Evolutionary conservation across 2,797 vertebrate genomes (phyloP).

Genomic region (Gymnopithys bicolor): DNA sequence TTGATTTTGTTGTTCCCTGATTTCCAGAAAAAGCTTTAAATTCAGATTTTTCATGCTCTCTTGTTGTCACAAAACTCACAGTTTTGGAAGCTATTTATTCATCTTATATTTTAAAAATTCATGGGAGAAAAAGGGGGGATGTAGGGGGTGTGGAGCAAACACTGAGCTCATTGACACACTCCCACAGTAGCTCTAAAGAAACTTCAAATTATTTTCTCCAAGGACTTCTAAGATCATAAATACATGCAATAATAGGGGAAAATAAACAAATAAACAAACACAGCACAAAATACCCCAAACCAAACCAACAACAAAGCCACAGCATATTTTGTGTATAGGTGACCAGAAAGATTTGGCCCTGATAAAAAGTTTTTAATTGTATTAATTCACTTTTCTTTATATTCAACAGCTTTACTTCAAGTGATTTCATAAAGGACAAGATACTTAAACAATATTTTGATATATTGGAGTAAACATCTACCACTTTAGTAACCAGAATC

Average conservation of each 20-base stretch:
- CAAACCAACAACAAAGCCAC: background rate
- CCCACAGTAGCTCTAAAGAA: background rate
- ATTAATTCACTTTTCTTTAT: background rate
- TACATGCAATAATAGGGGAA: background rate
- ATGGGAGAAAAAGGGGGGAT: background rate
- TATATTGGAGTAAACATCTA: background rate
- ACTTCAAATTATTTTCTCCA: background rate
- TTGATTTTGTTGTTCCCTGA: background rate
- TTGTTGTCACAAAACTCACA: background rate
- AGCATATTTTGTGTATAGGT: background rate
- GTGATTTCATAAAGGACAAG: background rate
- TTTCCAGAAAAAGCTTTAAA: slow-evolving; percentile 5
- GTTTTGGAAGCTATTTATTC: background rate
- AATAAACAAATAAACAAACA: background rate
- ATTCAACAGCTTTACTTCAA: rapidly evolving
- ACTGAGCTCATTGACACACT: background rate
- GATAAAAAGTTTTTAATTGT: background rate
- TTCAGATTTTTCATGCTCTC: background rate
- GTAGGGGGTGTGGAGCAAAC: background rate
- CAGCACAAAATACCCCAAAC: background rate
- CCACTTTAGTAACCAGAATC: background rate
- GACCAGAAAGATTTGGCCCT: background rate
- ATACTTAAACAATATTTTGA: background rate
- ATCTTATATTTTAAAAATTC: background rate
- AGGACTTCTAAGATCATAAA: background rate